phyloP scores from a whole-genome alignment of 2,113 vertebrate genomes.

The Spheniscus mendiculus region DNA sequence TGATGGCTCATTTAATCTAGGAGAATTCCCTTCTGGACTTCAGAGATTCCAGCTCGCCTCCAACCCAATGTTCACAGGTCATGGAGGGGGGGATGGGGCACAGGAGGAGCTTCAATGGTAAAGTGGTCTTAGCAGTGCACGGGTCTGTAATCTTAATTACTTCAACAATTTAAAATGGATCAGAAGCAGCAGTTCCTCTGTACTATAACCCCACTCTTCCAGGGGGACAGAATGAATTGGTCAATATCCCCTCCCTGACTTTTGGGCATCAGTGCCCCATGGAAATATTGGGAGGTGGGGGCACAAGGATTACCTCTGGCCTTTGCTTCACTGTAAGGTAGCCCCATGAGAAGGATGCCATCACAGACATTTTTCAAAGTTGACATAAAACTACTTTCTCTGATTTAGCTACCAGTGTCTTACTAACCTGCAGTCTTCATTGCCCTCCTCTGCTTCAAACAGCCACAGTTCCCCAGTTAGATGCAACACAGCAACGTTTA shows the following conservation, averaged over 20 bases:
- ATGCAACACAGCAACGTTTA: not conserved
- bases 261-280: fast-evolving
- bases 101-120: fast-evolving
- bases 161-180: not conserved
- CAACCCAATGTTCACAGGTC: not conserved
- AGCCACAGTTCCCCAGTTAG: not conserved
- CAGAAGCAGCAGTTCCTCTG: not conserved
- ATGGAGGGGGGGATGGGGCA: fast-evolving
- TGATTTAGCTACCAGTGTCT: not conserved
- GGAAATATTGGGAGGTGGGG: not conserved
- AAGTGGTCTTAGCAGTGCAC: not conserved
- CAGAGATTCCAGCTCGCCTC: not conserved
- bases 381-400: not conserved
- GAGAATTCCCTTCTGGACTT: not conserved
- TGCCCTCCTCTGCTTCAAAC: not conserved
- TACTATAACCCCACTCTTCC: not conserved
- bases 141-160: not conserved
- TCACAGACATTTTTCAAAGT: not conserved
- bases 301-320: not conserved
- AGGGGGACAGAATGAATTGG: fast-evolving
- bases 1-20: not conserved
- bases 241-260: not conserved
- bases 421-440: not conserved
- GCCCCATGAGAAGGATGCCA: no score
- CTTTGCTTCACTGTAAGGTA: not conserved